Conservation (phyloP, 2,888 invertebrate genomes). For the Ochropleura leucogaster region DNA sequence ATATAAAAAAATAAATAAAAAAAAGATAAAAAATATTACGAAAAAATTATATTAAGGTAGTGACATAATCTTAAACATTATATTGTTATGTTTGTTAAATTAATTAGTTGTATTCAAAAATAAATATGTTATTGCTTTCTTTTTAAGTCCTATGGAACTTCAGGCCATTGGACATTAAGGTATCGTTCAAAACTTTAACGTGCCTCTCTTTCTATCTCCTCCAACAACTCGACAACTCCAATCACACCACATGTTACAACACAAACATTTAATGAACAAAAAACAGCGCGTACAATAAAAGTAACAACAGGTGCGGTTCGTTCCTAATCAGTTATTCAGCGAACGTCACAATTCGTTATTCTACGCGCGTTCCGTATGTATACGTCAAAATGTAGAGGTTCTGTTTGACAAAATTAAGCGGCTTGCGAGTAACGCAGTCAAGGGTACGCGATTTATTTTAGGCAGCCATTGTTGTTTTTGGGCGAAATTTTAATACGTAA, state of each 20-base stretch:
- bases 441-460: constrained; percentile 74
- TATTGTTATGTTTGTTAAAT: too few relatives aligned
- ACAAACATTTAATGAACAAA: constrained; percentile 68
- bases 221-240: constrained; percentile 29
- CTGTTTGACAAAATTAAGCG: constrained; percentile 82
- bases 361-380: constrained; percentile 68
- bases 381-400: constrained; percentile 81
- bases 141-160: background rate
- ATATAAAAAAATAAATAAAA: too few relatives aligned
- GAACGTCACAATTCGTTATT: constrained; percentile 76
- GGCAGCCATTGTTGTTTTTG: constrained; percentile 61
- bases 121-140: too few relatives aligned
- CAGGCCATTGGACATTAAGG: background rate
- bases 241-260: constrained; percentile 56
- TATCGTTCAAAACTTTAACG: background rate
- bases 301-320: constrained; percentile 76
- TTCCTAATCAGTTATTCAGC: constrained; percentile 81
- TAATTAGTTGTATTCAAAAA: too few relatives aligned
- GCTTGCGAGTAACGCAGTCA: constrained; percentile 68
- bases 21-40: too few relatives aligned
- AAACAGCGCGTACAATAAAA: constrained; percentile 60
- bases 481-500: constrained; percentile 60
- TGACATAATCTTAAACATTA: too few relatives aligned
- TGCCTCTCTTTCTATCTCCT: background rate
- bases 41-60: too few relatives aligned